These are phyloP conservation scores for Eidolon helvum DNA, from an alignment of 2,113 vertebrate genomes.

Conservation along the genomic window DNA sequence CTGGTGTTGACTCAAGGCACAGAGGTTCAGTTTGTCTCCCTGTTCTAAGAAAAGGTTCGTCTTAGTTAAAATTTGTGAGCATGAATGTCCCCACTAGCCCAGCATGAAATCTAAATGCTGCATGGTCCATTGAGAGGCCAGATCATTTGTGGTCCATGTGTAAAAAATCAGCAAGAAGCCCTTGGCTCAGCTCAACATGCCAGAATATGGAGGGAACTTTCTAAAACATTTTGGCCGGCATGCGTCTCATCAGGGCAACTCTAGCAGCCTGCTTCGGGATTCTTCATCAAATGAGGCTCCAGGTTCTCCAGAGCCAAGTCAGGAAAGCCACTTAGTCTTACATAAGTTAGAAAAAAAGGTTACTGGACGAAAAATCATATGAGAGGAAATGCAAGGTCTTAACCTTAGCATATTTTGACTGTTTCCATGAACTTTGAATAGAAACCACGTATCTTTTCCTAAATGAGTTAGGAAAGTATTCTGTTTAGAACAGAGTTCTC, in stretches of 20 bases:
- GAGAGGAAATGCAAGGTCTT: not conserved
- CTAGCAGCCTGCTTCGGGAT: not conserved
- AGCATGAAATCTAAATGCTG: fast-evolving
- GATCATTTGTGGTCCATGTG: fast-evolving
- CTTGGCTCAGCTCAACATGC: not conserved
- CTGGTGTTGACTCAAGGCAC: not conserved
- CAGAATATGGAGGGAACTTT: not conserved
- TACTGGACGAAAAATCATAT: not conserved
- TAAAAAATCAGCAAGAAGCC: not conserved
- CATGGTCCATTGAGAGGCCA: not conserved
- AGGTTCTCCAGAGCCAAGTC: not conserved
- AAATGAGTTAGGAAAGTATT: not conserved
- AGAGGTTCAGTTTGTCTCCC: not conserved
- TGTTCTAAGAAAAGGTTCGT: not conserved
- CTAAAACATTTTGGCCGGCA: not conserved
- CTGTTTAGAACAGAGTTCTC: not conserved
- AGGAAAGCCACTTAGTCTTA: not conserved
- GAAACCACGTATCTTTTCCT: not conserved
- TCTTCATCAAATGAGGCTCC: not conserved
- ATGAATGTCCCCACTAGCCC: not conserved
- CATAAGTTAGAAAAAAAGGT: not conserved
- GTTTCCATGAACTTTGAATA: not conserved
- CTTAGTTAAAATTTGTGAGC: not conserved
- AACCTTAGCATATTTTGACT: not conserved
- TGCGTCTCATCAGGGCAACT: not conserved